Base-by-base conservation (phyloP, 1,140 invertebrate species). In the Platyscapa corneri region DNA sequence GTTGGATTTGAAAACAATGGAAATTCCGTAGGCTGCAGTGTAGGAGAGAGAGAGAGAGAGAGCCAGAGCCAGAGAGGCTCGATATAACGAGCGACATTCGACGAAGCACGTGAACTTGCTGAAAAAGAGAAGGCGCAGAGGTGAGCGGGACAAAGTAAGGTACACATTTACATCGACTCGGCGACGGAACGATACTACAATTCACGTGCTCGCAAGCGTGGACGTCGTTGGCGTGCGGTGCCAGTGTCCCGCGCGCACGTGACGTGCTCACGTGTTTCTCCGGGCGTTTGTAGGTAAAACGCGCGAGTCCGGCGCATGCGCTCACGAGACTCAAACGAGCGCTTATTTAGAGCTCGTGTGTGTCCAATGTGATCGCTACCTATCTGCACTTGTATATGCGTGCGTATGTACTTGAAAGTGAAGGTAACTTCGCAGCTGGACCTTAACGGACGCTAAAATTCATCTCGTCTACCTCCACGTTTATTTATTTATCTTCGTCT, bases 191-290 rank as follows among this genome's bases (percentile, higher is more conserved):
- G 75, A 37, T 39, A 65, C n/a, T 23, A 60, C 60, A 42, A 78
- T n/a, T 56, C 76, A 80, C 83, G 83, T 74, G 75, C 83, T 67
- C 76, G 60, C 56, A 30, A 77, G 74, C 60, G 75, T 78, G 75
- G 46, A 78, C 65, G 32, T n/a, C 56, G 65, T 34, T 23, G 64
- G 14, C 60, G n/a, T 1, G 27, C 23, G 76, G 74, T 84, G 39
- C 12, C 60, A 78, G 23, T 82, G 80, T 82, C 79, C 80, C 53
- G 72, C 20, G 46, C 67, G 82, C 83, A 85, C 83, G 83, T 85
- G 83, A 85, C 46, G 34, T 3, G 16, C 65, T 85, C 83, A 85
- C 83, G 83, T 85, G 83, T 85, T 70, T 53, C 76, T 20, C 76
- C 30, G 56, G 37, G 53, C 46, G 60, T 80, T 74, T 72, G 46